Percentiles rank a stretch among this genome's conserved stretches.
Conservation (phyloP, 2,797 vertebrate genomes). For the Linurgus olivaceus region DNA sequence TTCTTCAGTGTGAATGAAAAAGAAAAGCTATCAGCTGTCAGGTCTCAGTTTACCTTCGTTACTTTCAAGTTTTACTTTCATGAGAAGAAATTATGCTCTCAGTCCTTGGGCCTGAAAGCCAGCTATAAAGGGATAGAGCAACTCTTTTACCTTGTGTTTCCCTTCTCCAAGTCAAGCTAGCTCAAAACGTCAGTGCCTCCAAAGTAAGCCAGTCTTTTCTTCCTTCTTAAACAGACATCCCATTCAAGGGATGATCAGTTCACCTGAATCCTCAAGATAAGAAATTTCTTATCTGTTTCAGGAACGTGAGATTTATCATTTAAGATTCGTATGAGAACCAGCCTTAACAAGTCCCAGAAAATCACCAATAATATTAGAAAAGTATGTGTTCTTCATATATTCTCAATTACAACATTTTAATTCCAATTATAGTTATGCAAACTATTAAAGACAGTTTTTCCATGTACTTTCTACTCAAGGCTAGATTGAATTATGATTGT, state of each 20-base stretch:
- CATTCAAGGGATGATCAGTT: background rate
- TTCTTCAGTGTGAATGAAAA: background rate
- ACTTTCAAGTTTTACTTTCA: slow-evolving; percentile 20
- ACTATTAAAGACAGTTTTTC: background rate
- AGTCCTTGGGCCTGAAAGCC: background rate
- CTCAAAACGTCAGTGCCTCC: background rate
- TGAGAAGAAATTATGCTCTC: background rate
- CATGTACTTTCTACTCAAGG: background rate
- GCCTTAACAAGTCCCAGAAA: background rate
- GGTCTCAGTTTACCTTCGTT: background rate
- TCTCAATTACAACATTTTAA: background rate
- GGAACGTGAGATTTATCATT: background rate
- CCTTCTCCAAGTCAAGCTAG: background rate
- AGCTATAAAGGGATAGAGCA: background rate
- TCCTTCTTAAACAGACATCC: background rate
- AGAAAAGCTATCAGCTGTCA: background rate
- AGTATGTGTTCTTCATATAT: background rate
- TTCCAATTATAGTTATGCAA: background rate
- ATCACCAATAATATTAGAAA: background rate
- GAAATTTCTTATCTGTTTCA: background rate
- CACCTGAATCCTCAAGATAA: background rate
- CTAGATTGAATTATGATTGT: background rate
- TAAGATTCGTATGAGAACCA: background rate
- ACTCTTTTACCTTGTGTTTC: background rate
- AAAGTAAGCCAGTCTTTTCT: background rate